Evolutionary conservation across 1,140 invertebrate species (phyloP), one percentile per base, ranked within the genome.

Genomic region (Trypoxylus dichotomus): DNA sequence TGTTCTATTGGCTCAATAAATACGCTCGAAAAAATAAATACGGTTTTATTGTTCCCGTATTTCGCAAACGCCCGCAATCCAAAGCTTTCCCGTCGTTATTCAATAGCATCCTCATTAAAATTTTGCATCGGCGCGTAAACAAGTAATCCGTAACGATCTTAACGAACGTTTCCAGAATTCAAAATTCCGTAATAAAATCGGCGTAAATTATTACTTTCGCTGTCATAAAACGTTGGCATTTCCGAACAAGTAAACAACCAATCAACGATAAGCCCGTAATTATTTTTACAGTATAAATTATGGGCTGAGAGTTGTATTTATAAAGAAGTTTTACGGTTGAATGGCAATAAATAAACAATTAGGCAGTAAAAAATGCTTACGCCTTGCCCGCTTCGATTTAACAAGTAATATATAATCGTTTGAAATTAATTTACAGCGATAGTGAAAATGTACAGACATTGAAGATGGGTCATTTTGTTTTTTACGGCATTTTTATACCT

Each of bases 321-420:
- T n/a, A 54, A 54, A 54, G 47, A 54, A 54, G 15, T 54, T 54
- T 54, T 54, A 54, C 47, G 47, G 19, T n/a, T 15, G 47, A 54
- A 54, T 54, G 19, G 47, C 47, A 54, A 54, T 54, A 54, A 54
- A 54, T 54, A 54, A 54, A 54, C 47, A 54, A 54, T 54, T 54
- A 54, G 47, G 47, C 47, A 19, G 15, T 54, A 54, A 54, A 54
- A 54, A 54, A n/a, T 7, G 19, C 47, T 54, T 54, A 15, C 47
- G 47, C 47, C 47, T 54, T 54, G 47, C 47, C 47, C 47, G 15
- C 19, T 54, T 54, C 47, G 47, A 54, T 54, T 54, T 54, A 54
- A 54, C 47, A 54, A 19, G 47, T 54, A 54, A 54, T 54, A 54
- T 54, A 54, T 54, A 54, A 54, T 54, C 47, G n/a, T 54, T 54